These are phyloP conservation scores for Myodes glareolus DNA, from an alignment of 2,113 vertebrate genomes.

Conservation along the genomic window DNA sequence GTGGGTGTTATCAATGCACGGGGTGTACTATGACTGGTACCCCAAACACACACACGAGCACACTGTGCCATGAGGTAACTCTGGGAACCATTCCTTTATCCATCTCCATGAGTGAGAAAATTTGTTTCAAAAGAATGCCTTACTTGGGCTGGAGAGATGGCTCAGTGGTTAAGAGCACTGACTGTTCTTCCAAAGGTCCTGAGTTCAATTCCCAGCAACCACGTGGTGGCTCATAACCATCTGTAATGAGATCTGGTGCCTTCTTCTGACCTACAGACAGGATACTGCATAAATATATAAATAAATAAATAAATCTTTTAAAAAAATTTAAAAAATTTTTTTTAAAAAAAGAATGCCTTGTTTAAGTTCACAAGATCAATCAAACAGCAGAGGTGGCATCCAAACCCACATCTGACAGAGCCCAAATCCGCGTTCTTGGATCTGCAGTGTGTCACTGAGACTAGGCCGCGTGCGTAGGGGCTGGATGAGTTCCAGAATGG, in stretches of 20 bases:
- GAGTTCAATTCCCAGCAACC: too few species aligned
- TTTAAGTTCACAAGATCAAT: constrained; percentile 17
- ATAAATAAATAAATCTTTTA: too few species aligned
- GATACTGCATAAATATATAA: too few species aligned
- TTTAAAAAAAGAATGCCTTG: neutral
- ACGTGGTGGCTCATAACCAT: too few species aligned
- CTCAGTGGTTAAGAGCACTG: too few species aligned
- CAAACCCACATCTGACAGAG: neutral
- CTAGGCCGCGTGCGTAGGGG: neutral
- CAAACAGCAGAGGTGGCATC: neutral
- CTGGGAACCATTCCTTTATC: neutral
- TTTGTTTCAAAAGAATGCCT: neutral
- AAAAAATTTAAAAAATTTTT: too few species aligned
- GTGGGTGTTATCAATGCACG: neutral
- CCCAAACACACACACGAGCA: neutral
- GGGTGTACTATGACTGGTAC: neutral
- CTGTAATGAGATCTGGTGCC: too few species aligned
- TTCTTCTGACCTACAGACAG: too few species aligned
- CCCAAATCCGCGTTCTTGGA: neutral
- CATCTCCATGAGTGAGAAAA: constrained; percentile 2
- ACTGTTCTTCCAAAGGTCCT: too few species aligned
- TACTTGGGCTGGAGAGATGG: too few species aligned
- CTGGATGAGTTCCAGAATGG: neutral
- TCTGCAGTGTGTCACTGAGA: neutral
- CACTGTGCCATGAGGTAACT: neutral